Base-by-base conservation (phyloP, 2,113 vertebrate genomes). In the Strix uralensis region DNA sequence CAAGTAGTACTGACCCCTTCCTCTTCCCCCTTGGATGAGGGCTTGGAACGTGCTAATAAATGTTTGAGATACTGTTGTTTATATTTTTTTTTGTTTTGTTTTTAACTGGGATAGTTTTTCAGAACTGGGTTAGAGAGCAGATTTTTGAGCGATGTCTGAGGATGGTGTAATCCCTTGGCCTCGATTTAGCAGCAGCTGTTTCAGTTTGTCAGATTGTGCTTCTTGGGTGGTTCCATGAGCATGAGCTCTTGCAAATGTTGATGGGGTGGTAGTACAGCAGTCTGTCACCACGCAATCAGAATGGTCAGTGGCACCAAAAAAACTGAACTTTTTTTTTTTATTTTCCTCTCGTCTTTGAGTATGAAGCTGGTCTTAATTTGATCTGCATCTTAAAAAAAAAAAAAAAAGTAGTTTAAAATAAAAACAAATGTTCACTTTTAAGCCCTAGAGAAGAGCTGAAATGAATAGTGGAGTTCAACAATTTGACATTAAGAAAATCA, bases 121-220 rank as follows among this genome's bases (percentile, higher is more conserved):
- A 86, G 63, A 54, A 54, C 34, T 13, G 1, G 7, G 27, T 46
- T 20, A 70, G 67, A 86, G 71, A 79, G 67, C n/a, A 70, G 86
- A 77, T 85, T 92, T 94, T 82, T 52, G 58, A 65, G 58, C 7
- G 1, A 3, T 69, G 57, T 20, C 78, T 69, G 57, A 34, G 88
- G 58, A 20, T 88, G 78, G 32, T 82, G 81, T 88, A 88, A 90
- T 94, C 57, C 44, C 40, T 96, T 96, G 95, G 94, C 90, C 40
- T 55, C 8, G 54, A 32, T 72, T 42, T 52, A 61, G 85, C 74
- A 92, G 86, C 90, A 93, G 88, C 90, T 90, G 90, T 4, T 94
- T 18, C 46, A 55, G 65, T 90, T 94, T 75, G 27, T 92, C 44
- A 54, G 26, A 9, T 40, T 80, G 4, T 69, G 2, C 70, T 89